phyloP scores from a whole-genome alignment of 1,140 invertebrate genomes.

The Zaprionus taronus region DNA sequence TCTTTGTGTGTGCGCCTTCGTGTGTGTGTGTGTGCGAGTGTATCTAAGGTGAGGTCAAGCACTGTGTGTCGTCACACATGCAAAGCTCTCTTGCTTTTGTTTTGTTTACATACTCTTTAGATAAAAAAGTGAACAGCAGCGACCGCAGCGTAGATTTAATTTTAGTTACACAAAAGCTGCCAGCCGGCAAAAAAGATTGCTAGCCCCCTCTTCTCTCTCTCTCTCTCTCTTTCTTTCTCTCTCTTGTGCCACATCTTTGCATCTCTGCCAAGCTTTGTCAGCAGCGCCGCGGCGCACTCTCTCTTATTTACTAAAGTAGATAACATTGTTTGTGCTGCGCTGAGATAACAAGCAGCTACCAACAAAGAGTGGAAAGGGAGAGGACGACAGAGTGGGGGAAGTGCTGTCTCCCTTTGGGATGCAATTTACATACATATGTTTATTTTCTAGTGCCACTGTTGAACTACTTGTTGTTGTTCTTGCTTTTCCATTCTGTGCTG shows the following conservation, averaged over 20 bases:
- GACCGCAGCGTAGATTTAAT: slow-evolving; percentile 29
- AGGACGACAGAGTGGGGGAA: not conserved
- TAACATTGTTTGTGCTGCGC: slow-evolving; percentile 45
- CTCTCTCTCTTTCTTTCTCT: not conserved
- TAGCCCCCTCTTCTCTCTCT: not conserved
- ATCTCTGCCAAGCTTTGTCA: slow-evolving; percentile 8
- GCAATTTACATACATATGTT: slow-evolving; percentile 19
- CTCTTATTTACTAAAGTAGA: slow-evolving; percentile 32
- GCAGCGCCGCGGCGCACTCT: slow-evolving; percentile 12
- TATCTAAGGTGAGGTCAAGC: slow-evolving; percentile 57
- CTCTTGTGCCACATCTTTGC: not conserved
- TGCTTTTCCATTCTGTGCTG: not conserved
- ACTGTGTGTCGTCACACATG: slow-evolving; percentile 31
- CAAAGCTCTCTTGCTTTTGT: slow-evolving; percentile 21
- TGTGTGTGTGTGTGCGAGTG: slow-evolving; percentile 22
- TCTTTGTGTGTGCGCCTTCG: slow-evolving; percentile 1
- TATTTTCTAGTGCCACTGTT: not conserved
- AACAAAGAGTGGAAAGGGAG: slow-evolving; percentile 4
- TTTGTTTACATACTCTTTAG: slow-evolving; percentile 48
- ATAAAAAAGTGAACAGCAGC: slow-evolving; percentile 30
- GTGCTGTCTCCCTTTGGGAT: slow-evolving; percentile 14
- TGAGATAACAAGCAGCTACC: slow-evolving; percentile 28
- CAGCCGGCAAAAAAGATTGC: slow-evolving; percentile 35
- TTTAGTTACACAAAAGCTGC: slow-evolving; percentile 37
- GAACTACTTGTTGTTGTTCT: slow-evolving; percentile 2